Conservation (phyloP, 2,888 invertebrate genomes). For the Luperina testacea region DNA sequence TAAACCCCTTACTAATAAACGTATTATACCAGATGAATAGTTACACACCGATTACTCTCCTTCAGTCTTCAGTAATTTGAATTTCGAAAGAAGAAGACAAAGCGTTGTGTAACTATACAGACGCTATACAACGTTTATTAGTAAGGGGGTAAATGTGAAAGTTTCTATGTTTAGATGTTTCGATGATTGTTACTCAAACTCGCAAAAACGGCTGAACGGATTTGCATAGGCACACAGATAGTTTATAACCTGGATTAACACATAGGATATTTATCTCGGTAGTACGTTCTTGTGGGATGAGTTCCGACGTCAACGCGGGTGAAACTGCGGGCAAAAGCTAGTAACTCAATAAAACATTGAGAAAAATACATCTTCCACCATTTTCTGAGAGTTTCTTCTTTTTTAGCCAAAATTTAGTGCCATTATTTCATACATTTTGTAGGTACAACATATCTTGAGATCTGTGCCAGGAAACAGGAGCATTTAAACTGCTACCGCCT, state of each 20-base stretch:
- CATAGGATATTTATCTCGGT: background rate
- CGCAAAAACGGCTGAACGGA: background rate
- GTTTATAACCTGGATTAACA: background rate
- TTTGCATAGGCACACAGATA: background rate
- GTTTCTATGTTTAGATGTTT: background rate
- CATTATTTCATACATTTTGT: background rate
- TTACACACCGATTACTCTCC: too few species aligned
- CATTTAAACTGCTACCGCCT: conserved; percentile 11
- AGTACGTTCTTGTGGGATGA: background rate
- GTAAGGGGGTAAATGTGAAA: too few species aligned
- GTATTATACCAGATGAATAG: too few species aligned
- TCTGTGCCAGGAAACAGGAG: conserved; percentile 6
- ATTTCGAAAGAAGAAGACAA: too few species aligned
- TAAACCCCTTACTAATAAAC: background rate
- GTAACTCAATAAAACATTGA: background rate
- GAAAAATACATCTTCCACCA: too few species aligned
- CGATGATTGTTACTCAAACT: background rate
- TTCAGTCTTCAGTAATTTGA: too few species aligned
- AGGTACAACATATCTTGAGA: background rate
- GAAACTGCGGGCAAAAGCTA: background rate
- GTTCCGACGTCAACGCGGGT: background rate
- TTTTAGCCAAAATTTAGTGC: background rate
- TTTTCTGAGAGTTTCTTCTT: too few species aligned
- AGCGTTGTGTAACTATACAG: too few species aligned
- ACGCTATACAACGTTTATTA: too few species aligned